Conservation (phyloP, 2,113 vertebrate species). For the Cromileptes altivelis region DNA sequence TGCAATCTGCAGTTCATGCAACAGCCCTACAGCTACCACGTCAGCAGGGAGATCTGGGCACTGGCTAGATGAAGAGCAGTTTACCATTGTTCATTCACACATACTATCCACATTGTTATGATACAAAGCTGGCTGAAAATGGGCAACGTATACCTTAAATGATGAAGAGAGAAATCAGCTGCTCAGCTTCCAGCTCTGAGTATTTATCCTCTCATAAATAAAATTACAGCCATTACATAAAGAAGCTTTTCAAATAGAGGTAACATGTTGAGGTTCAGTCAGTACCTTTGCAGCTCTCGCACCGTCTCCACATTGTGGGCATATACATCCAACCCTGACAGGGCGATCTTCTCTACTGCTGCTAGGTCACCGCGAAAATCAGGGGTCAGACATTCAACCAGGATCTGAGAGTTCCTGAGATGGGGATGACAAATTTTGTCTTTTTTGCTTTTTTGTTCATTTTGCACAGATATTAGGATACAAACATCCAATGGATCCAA, state of each 20-base stretch:
- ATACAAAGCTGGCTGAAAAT: too few relatives aligned
- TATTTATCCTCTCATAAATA: not conserved
- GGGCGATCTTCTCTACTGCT: conserved; percentile 90
- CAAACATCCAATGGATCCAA: not conserved
- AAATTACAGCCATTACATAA: not conserved
- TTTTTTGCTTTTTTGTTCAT: not conserved
- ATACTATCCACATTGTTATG: too few relatives aligned
- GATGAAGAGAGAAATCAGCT: not conserved
- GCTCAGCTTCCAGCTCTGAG: not conserved
- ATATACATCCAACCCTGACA: conserved; percentile 95
- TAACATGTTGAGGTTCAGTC: not conserved
- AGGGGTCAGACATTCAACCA: conserved; percentile 97
- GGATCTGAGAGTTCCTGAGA: conserved; percentile 88
- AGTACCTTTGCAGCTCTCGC: conserved; percentile 92
- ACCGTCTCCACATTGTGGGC: conserved; percentile 98
- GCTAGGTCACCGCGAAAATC: conserved; percentile 94
- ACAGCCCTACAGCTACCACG: too few relatives aligned
- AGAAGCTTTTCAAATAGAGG: not conserved
- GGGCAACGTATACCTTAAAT: not conserved
- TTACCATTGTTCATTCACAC: too few relatives aligned
- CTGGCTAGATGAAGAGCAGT: too few relatives aligned
- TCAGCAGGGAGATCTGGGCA: too few relatives aligned
- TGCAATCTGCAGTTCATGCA: too few relatives aligned
- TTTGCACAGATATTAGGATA: not conserved
- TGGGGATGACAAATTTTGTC: not conserved